Percentiles rank a stretch among this genome's conserved stretches.
Conservation (phyloP, 2,113 vertebrate species). For the Alosa alosa region DNA sequence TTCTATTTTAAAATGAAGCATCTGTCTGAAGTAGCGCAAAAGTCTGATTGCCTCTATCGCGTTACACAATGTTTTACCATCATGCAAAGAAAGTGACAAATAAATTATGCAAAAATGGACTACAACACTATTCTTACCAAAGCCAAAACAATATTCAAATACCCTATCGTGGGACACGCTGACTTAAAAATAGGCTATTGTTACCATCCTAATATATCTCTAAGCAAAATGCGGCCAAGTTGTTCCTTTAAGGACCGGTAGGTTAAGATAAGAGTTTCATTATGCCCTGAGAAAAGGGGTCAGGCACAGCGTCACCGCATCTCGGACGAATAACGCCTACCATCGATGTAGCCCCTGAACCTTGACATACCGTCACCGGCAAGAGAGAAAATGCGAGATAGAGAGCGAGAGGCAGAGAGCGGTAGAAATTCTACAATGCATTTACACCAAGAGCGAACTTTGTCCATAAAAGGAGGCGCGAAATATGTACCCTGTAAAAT, state of each 20-base stretch:
- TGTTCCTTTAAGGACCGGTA: neutral
- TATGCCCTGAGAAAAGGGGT: neutral
- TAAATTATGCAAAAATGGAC: neutral
- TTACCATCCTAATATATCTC: neutral
- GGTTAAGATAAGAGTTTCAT: neutral
- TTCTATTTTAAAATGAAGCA: neutral
- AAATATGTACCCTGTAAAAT: slow-evolving; percentile 47
- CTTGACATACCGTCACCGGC: slow-evolving; percentile 36
- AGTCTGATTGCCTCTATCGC: neutral
- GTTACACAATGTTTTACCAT: neutral
- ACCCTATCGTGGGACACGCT: neutral
- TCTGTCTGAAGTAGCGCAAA: neutral
- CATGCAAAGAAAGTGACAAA: neutral
- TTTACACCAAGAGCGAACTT: slow-evolving; percentile 36
- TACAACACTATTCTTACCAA: neutral
- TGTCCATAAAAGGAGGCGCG: slow-evolving; percentile 47
- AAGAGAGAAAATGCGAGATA: slow-evolving; percentile 11
- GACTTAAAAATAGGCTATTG: neutral
- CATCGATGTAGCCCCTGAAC: slow-evolving; percentile 13
- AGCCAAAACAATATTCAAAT: neutral
- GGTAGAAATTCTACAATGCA: slow-evolving; percentile 18
- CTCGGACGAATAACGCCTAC: slow-evolving; percentile 15
- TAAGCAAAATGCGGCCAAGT: neutral
- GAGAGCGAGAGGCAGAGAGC: neutral
- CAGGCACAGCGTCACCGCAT: neutral